Evolutionary conservation across 2,888 invertebrate species (phyloP).

Genomic region (Drosophila mayaguana): DNA sequence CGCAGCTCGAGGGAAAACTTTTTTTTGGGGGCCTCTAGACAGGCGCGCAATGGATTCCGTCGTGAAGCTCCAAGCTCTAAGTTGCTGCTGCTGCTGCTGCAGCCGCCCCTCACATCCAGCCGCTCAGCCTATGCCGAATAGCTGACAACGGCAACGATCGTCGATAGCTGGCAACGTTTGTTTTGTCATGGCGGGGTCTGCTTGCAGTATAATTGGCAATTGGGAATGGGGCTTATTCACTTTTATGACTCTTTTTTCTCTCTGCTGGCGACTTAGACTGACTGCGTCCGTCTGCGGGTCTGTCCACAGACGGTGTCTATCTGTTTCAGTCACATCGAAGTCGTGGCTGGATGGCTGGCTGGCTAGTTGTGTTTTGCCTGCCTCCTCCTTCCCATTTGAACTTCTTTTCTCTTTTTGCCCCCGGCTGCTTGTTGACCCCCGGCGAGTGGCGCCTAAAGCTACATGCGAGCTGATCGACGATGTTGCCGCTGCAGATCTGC

Average conservation of each 20-base stretch:
- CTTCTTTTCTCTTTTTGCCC: constrained; percentile 15
- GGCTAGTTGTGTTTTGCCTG: constrained; percentile 57
- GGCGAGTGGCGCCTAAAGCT: constrained; percentile 70
- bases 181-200: constrained; percentile 59
- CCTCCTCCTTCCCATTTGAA: constrained; percentile 48
- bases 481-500: constrained; percentile 28
- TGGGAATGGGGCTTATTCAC: constrained; percentile 73
- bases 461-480: constrained; percentile 55
- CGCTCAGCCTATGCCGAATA: constrained; percentile 44
- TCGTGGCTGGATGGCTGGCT: constrained; percentile 72
- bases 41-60: constrained; percentile 53
- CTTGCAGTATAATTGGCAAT: constrained; percentile 78
- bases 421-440: constrained; percentile 60
- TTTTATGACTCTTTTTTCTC: constrained; percentile 74
- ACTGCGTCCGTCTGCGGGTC: constrained; percentile 36
- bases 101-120: not conserved
- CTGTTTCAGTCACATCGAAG: constrained; percentile 74
- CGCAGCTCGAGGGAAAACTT: constrained; percentile 22
- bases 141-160: constrained; percentile 72
- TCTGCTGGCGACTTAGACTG: constrained; percentile 36
- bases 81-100: not conserved
- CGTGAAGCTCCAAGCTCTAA: constrained; percentile 56
- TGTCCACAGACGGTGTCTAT: constrained; percentile 44
- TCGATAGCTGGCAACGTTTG: constrained; percentile 77
- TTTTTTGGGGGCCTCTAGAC: constrained; percentile 9